These are phyloP conservation scores for Gephyroberyx darwinii DNA, from an alignment of 2,797 vertebrate species.

Conservation along the genomic window DNA sequence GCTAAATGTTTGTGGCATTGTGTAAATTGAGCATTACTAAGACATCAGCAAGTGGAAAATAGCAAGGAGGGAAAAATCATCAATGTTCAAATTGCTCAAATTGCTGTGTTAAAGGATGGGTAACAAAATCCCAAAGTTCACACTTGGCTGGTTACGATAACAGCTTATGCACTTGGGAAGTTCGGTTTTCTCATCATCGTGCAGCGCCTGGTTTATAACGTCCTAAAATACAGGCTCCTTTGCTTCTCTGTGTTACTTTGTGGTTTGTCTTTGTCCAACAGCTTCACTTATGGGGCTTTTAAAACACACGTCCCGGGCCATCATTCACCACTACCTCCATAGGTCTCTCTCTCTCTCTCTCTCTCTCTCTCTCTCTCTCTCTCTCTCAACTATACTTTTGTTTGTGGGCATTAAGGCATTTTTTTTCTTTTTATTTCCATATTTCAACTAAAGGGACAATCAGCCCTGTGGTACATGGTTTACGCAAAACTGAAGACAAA, in stretches of 20 bases:
- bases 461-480: too few relatives aligned
- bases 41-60: conserved; percentile 18
- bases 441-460: too few relatives aligned
- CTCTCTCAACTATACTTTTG: not conserved
- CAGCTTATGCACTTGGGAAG: conserved; percentile 19
- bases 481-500: too few relatives aligned
- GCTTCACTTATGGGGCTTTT: conserved; percentile 57
- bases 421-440: too few relatives aligned
- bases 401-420: too few relatives aligned
- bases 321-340: conserved; percentile 43
- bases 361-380: not conserved
- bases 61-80: conserved; percentile 16
- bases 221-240: conserved; percentile 54
- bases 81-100: conserved; percentile 30
- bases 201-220: conserved; percentile 42
- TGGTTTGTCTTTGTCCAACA: conserved; percentile 57
- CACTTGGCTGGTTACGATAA: conserved; percentile 20
- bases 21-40: conserved; percentile 40
- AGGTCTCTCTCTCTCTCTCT: not conserved
- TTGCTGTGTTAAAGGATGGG: conserved; percentile 7
- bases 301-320: conserved; percentile 55
- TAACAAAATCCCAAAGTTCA: conserved; percentile 25
- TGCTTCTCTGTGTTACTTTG: conserved; percentile 49
- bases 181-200: conserved; percentile 35
- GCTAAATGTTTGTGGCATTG: conserved; percentile 43